A percentile compares a stretch with the other conserved stretches of the same genome.
These are phyloP conservation scores for Tenthredo scrophulariae DNA, from an alignment of 2,888 invertebrate species.

Conservation along the genomic window DNA sequence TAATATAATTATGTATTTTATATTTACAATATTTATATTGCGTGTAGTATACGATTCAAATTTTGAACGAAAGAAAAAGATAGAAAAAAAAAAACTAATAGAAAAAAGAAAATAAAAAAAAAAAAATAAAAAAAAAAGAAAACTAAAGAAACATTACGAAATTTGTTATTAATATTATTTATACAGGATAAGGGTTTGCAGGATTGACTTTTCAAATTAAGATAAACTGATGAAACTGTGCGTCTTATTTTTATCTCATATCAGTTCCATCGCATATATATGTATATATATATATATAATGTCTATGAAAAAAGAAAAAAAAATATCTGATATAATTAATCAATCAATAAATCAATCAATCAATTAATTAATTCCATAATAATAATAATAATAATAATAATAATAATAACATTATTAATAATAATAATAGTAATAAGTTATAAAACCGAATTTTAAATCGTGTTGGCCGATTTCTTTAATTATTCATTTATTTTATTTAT, in stretches of 20 bases:
- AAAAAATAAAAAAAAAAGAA: neutral
- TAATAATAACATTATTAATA: neutral
- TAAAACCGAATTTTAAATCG: neutral
- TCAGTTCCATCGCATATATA: neutral
- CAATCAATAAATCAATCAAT: neutral
- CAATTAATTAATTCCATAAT: neutral
- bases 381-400: constrained; percentile 2
- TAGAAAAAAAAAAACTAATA: neutral
- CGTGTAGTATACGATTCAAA: neutral
- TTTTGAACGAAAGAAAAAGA: neutral
- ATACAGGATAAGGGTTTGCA: no score
- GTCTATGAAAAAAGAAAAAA: neutral
- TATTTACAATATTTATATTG: constrained; percentile 4
- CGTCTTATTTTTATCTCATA: neutral
- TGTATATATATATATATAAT: neutral
- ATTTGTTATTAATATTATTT: no score
- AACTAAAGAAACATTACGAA: neutral
- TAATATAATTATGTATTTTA: neutral
- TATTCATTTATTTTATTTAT: neutral
- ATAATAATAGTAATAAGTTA: neutral
- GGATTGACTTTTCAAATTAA: neutral
- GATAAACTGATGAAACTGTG: neutral
- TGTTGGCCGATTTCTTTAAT: neutral
- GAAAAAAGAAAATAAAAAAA: neutral
- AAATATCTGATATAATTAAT: neutral